Percentiles rank a stretch among this genome's conserved stretches.
Conservation (phyloP, 2,113 vertebrate genomes). For the Tachysurus vachellii region DNA sequence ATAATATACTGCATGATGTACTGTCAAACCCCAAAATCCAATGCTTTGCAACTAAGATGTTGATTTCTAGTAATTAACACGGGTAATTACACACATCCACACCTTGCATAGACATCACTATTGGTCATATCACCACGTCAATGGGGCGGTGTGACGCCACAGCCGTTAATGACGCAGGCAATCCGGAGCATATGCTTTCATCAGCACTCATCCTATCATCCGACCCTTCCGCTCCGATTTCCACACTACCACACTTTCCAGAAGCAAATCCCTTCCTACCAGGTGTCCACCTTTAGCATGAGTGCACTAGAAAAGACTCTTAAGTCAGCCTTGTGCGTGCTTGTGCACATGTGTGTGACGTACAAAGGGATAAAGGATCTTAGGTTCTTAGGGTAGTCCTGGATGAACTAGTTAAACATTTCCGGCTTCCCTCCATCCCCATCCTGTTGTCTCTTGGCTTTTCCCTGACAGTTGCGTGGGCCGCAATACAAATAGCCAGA, state of each 20-base stretch:
- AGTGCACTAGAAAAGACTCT: conserved; percentile 33
- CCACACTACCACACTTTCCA: conserved; percentile 31
- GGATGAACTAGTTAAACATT: conserved; percentile 51
- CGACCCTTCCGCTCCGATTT: conserved; percentile 21
- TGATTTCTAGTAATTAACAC: neutral
- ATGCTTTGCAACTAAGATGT: neutral
- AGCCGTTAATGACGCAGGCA: conserved; percentile 16
- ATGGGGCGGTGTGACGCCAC: neutral
- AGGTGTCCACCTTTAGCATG: conserved; percentile 27
- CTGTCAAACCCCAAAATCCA: neutral
- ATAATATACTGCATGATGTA: neutral
- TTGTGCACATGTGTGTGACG: conserved; percentile 36
- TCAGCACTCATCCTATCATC: conserved; percentile 37
- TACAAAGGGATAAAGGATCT: conserved; percentile 22
- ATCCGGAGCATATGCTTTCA: neutral
- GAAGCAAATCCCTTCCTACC: conserved; percentile 46
- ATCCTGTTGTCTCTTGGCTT: conserved; percentile 34
- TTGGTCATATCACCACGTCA: conserved; percentile 9
- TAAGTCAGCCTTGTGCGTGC: conserved; percentile 32
- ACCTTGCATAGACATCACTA: neutral
- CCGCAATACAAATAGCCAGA: conserved; percentile 15
- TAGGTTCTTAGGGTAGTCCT: conserved; percentile 52
- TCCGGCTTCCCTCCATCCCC: conserved; percentile 34
- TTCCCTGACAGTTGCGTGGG: conserved; percentile 29
- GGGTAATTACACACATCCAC: neutral